Evolutionary conservation across 1,140 invertebrate species (phyloP), one percentile per base, ranked within the genome.

Genomic region (Rhynchophorus ferrugineus): DNA sequence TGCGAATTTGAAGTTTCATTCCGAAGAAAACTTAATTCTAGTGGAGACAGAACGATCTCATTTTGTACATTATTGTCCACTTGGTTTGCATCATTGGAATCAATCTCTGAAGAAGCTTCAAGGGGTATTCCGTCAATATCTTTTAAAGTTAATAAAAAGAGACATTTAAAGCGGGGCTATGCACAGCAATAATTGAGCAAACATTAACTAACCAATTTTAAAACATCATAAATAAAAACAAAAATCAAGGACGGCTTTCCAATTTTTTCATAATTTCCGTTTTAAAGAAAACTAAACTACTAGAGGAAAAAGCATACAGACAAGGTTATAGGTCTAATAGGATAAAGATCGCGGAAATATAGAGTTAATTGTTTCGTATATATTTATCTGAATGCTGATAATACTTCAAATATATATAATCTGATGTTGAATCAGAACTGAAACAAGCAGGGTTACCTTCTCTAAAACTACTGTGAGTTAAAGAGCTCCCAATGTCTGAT

Each of bases 71-170:
- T 52, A 6, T 36, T 29, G n/a, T 48, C 50, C 3, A 41, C 35
- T 1, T 6, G 37, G 34, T 22, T 37, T 22, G 34, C 11, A 35
- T 51, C 48, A 36, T 56, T 56, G 3, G 39, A 14, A 1, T 38
- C 43, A 17, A 33, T 55, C 14, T 46, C 49, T 48, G 57, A 59
- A n/a, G n/a, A n/a, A 43, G 43, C 35, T 29, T 58, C 56, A 11
- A 56, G 17, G 20, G 53, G 53, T 5, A 59, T 45, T 24, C 53
- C 57, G 19, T 59, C 53, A 20, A 58, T 54, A 20, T 58, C 52
- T 55, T 48, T 37, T 38, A n/a, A 38, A 38, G 22, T 21, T 22
- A 6, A 39, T 13, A 13, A 39, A 21, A 39, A 22, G 6, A 29
- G 5, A 11, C 24, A 29, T 6, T 29, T 29, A 29, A 29, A n/a